Conservation (phyloP, 1,140 invertebrate genomes). For the Odontomachus brunneus region DNA sequence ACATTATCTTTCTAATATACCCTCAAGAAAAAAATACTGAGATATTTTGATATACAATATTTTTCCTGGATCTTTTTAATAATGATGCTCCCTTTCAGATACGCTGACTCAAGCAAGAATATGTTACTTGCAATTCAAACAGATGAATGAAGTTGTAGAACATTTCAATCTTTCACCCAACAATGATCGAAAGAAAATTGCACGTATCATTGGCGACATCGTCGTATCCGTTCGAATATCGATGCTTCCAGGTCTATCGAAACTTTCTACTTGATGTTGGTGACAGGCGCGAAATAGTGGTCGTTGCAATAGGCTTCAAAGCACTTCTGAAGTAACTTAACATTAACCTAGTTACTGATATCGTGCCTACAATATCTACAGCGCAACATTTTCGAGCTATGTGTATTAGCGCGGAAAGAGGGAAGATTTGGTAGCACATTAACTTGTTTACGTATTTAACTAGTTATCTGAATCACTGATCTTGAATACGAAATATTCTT, state of each 20-base stretch:
- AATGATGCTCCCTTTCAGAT: background rate
- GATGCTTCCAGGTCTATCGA: background rate
- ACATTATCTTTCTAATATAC: too few species aligned
- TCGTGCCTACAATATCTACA: background rate
- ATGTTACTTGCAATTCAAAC: background rate
- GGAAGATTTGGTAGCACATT: background rate
- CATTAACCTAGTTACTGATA: constrained; percentile 45
- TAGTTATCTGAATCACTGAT: background rate
- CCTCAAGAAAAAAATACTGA: too few species aligned
- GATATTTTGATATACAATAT: too few species aligned
- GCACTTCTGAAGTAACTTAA: constrained; percentile 42
- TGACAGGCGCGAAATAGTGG: constrained; percentile 21
- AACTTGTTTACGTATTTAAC: background rate
- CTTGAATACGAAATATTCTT: background rate
- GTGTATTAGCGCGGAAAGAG: background rate
- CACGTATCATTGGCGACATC: background rate
- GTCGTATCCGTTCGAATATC: constrained; percentile 27
- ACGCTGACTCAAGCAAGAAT: background rate
- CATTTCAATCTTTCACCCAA: constrained; percentile 2
- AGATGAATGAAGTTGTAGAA: background rate
- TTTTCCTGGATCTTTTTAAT: background rate
- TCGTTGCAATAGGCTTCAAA: constrained; percentile 30
- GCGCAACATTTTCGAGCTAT: background rate
- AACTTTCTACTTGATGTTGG: constrained; percentile 38
- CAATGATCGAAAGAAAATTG: constrained; percentile 12